These are phyloP conservation scores for Aethes cnicana DNA, from an alignment of 2,888 invertebrate species.

Conservation along the genomic window DNA sequence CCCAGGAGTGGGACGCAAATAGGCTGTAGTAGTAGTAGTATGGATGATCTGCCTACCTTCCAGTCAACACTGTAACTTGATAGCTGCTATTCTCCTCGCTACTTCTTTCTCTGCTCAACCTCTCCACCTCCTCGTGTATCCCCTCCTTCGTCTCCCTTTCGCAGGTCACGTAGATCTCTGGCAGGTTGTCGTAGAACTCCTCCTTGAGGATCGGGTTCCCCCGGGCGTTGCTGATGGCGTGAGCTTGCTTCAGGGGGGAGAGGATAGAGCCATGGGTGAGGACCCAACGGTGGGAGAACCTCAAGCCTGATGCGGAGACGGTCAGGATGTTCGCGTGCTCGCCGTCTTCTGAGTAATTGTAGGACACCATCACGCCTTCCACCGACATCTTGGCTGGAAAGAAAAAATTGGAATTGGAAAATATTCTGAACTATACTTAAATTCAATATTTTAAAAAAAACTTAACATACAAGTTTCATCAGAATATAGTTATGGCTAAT, in stretches of 20 bases:
- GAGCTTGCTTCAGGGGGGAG: slow-evolving; percentile 62
- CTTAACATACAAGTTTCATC: no score
- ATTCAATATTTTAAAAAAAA: no score
- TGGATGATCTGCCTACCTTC: slow-evolving; percentile 46
- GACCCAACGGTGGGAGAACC: slow-evolving; percentile 77
- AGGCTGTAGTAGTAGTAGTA: no score
- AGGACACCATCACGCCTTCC: slow-evolving; percentile 77
- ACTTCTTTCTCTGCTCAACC: slow-evolving; percentile 60
- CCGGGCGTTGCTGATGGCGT: slow-evolving; percentile 59
- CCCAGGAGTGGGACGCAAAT: no score
- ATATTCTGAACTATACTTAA: no score
- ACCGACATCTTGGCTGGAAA: slow-evolving; percentile 60
- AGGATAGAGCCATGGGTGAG: slow-evolving; percentile 79
- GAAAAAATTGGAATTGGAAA: no score
- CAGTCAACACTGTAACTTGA: slow-evolving; percentile 67
- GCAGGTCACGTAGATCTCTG: slow-evolving; percentile 73
- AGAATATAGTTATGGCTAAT: no score
- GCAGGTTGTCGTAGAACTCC: slow-evolving; percentile 68
- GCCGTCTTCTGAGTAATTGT: slow-evolving; percentile 67
- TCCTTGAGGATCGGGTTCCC: slow-evolving; percentile 69
- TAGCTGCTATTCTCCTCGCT: slow-evolving; percentile 68
- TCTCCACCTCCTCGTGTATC: slow-evolving; percentile 60
- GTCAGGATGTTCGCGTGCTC: slow-evolving; percentile 74
- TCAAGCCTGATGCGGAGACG: slow-evolving; percentile 77
- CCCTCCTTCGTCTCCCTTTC: slow-evolving; percentile 55